Evolutionary conservation across 2,113 vertebrate species (phyloP), one percentile per base, ranked within the genome.

Genomic region (Oncorhynchus masou): DNA sequence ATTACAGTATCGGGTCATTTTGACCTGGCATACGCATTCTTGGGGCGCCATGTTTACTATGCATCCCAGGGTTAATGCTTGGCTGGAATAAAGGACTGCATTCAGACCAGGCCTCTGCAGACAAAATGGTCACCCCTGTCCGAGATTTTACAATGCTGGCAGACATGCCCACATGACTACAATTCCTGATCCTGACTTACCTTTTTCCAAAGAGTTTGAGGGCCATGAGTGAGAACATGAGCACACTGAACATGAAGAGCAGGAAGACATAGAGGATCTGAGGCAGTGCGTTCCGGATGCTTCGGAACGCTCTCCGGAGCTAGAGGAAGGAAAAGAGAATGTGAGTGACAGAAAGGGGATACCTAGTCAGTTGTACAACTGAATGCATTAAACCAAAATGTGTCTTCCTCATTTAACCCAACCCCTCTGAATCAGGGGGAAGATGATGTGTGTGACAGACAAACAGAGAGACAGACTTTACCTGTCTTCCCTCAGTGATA

Each of bases 221-320:
- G 54, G 95, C 96, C 96, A 98, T 96, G 51, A 99, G 95, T 66
- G 97, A 97, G 87, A 97, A 98, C 67, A 97, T 93, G 20, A 97
- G 93, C 76, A 98, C 79, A 66, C 95, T 98, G 91, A 99, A 97
- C 85, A 97, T 94, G 83, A 98, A 97, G 85, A 99, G 90, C 79
- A 97, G 86, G 88, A 97, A 96, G 71, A 99, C 95, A 0, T 93
- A 95, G 67, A 94, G 90, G 90, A 99, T 95, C 87, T 98, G 95
- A 0, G 96, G 96, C 27, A 99, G 89, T 0, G 97, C 95, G 70
- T 97, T 97, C 73, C 95, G 92, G 87, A 99, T 96, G 90, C 95
- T 97, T 31, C 96, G 90, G 85, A 98, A 96, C 0, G 96, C 95
- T 76, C 96, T 90, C 8, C 96, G 95, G 34, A 98, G 94, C 97